phyloP scores from a whole-genome alignment of 1,140 invertebrate genomes.

The Drosophila lacertosa region DNA sequence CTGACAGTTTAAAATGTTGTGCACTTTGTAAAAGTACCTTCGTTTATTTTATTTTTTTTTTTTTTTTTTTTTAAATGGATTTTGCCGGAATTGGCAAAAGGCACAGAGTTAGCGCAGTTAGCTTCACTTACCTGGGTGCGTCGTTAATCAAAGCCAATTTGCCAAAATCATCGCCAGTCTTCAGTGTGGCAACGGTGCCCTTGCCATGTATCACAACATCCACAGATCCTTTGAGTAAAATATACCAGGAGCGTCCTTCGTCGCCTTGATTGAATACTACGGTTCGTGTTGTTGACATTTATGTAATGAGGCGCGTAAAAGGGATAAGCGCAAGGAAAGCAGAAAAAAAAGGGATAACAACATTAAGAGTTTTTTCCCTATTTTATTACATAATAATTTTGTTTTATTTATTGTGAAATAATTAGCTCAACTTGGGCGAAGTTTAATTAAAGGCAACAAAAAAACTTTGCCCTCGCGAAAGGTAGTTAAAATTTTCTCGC shows the following conservation, averaged over 20 bases:
- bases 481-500: neutral
- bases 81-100: neutral
- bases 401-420: constrained; percentile 45
- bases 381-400: neutral
- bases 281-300: constrained; percentile 25
- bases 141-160: constrained; percentile 95
- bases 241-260: constrained; percentile 95
- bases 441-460: constrained; percentile 60
- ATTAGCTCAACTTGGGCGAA: constrained; percentile 38
- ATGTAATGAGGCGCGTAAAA: constrained; percentile 30
- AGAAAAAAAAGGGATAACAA: constrained; percentile 26
- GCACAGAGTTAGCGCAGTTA: constrained; percentile 9
- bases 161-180: constrained; percentile 95
- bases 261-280: constrained; percentile 95
- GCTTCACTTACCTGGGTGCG: constrained; percentile 88
- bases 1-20: constrained; percentile 28
- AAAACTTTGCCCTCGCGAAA: constrained; percentile 11
- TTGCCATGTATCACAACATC: constrained; percentile 95
- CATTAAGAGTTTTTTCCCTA: constrained; percentile 7
- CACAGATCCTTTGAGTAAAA: constrained; percentile 93
- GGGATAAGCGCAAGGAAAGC: too few relatives aligned
- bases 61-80: constrained; percentile 1
- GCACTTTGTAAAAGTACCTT: neutral
- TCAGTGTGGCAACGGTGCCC: constrained; percentile 92
- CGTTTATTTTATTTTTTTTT: neutral